These are phyloP conservation scores for Rhodophaea formosa DNA, from an alignment of 2,888 invertebrate genomes.

Conservation along the genomic window DNA sequence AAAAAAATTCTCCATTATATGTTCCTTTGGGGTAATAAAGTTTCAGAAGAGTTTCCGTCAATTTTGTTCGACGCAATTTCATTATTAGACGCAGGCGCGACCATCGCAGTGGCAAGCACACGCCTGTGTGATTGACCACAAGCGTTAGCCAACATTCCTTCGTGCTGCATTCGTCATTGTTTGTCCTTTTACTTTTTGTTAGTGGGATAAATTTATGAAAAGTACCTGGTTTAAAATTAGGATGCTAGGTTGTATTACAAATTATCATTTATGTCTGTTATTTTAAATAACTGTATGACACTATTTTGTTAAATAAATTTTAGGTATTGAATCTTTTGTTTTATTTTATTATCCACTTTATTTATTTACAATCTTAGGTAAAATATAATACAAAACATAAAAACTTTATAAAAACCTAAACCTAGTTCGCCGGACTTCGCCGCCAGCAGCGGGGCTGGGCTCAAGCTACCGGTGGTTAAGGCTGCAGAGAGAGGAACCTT, in stretches of 20 bases:
- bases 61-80: not conserved
- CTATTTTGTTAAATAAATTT: conserved; percentile 81
- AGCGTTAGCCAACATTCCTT: conserved; percentile 78
- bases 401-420: too few species aligned
- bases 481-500: too few species aligned
- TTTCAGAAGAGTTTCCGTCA: not conserved
- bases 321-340: conserved; percentile 64
- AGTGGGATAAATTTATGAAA: conserved; percentile 75
- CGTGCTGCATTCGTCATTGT: conserved; percentile 74
- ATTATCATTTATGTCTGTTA: conserved; percentile 80
- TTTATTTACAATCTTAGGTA: too few species aligned
- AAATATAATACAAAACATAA: too few species aligned
- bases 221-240: conserved; percentile 80
- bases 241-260: conserved; percentile 79
- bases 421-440: too few species aligned
- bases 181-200: conserved; percentile 62
- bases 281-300: conserved; percentile 80
- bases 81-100: not conserved
- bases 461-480: too few species aligned
- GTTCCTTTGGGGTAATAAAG: not conserved
- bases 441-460: too few species aligned
- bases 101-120: conserved; percentile 26
- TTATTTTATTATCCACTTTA: too few species aligned
- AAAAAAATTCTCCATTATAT: too few species aligned
- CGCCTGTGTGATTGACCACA: conserved; percentile 41